A percentile compares a stretch with the other conserved stretches of the same genome.
Conservation (phyloP, 2,888 invertebrate genomes). For the Mylabris sibirica region DNA sequence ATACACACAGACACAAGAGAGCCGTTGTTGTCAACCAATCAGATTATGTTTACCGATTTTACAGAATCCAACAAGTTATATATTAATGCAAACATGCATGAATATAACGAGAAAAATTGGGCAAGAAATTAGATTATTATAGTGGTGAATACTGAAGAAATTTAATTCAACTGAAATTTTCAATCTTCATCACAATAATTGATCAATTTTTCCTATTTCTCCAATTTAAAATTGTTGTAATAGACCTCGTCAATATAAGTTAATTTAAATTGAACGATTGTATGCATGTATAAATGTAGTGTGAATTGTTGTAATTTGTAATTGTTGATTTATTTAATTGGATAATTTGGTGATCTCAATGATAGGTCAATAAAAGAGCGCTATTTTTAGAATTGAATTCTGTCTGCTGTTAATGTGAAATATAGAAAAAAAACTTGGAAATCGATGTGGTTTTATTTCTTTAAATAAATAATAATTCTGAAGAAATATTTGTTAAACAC, state of each 20-base stretch:
- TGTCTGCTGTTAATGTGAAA: neutral
- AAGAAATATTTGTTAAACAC: constrained; percentile 4
- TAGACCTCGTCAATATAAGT: neutral
- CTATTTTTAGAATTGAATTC: neutral
- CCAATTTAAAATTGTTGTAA: neutral
- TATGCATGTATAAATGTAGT: neutral
- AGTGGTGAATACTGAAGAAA: too few species aligned
- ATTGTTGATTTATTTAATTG: constrained; percentile 16
- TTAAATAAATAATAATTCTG: neutral
- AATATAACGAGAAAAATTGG: neutral
- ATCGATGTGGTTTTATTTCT: too few species aligned
- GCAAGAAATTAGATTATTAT: too few species aligned
- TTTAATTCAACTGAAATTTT: too few species aligned
- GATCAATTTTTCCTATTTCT: neutral
- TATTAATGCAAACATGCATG: constrained; percentile 14
- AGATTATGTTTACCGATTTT: constrained; percentile 6
- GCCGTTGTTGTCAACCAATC: constrained; percentile 14
- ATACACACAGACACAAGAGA: constrained; percentile 15
- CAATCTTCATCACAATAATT: neutral
- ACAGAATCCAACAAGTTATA: constrained; percentile 15
- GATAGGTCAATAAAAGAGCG: constrained; percentile 17
- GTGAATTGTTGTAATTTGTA: constrained; percentile 13
- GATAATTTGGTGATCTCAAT: constrained; percentile 22
- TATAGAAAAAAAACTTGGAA: neutral
- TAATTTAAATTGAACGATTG: constrained; percentile 10